Evolutionary conservation across 2,888 invertebrate species (phyloP).

Genomic region (Hypolimnas misippus): DNA sequence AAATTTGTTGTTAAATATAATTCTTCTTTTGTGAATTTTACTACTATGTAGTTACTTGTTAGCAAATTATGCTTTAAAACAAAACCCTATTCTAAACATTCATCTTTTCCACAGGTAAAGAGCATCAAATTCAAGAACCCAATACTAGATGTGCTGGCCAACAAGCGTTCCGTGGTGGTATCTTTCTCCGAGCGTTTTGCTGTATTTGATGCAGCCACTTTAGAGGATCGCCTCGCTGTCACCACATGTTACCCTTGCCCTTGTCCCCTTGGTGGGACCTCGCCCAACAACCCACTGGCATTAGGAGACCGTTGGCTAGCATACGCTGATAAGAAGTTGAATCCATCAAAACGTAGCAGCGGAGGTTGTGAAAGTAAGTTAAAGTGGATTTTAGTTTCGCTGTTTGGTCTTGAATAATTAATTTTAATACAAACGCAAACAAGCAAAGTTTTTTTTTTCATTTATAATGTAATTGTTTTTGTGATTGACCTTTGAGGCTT

Average conservation of each 20-base stretch:
- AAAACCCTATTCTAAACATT: not conserved
- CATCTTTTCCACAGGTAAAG: constrained; percentile 85
- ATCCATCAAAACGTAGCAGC: constrained; percentile 90
- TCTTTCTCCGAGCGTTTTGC: constrained; percentile 95
- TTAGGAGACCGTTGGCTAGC: constrained; percentile 94
- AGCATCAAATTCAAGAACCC: constrained; percentile 96
- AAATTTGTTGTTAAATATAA: no score
- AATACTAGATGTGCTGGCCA: constrained; percentile 94
- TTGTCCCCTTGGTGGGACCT: constrained; percentile 84
- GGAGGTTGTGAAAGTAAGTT: constrained; percentile 90
- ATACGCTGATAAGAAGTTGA: constrained; percentile 93
- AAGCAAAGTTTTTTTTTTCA: no score
- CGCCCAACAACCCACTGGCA: constrained; percentile 90
- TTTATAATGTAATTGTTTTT: no score
- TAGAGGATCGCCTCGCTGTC: constrained; percentile 93
- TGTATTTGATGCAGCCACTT: constrained; percentile 93
- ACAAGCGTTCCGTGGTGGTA: constrained; percentile 93
- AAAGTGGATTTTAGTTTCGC: not conserved
- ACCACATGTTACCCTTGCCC: constrained; percentile 96
- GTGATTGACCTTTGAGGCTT: no score
- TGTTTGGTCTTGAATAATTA: not conserved
- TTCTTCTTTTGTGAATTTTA: no score
- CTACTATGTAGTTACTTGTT: no score
- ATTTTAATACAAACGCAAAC: no score
- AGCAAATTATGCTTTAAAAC: no score